Conservation (phyloP, 2,113 vertebrate species). For the Alouatta palliata region DNA sequence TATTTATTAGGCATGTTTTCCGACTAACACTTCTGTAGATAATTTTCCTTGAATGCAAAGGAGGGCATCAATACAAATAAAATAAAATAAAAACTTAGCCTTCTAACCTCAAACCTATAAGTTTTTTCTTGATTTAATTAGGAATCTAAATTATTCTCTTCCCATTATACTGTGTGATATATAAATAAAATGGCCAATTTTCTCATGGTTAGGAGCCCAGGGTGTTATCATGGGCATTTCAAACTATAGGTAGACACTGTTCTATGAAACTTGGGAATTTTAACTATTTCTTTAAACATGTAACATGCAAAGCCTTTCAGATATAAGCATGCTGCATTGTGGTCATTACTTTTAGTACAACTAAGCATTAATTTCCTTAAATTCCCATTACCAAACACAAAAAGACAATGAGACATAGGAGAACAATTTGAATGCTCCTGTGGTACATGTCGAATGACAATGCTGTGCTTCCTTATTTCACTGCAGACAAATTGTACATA, state of each 20-base stretch:
- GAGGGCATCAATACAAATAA: background rate
- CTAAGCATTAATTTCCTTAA: constrained; percentile 67
- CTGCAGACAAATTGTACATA: constrained; percentile 57
- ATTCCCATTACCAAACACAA: constrained; percentile 69
- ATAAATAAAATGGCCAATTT: background rate
- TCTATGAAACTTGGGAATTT: background rate
- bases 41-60: background rate
- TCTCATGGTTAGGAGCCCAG: background rate
- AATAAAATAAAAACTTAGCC: background rate
- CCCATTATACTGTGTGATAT: background rate
- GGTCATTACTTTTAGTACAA: constrained; percentile 60
- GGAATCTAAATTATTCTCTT: background rate
- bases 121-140: background rate
- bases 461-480: constrained; percentile 58
- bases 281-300: constrained; percentile 25
- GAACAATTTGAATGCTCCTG: constrained; percentile 58
- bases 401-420: constrained; percentile 64
- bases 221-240: background rate
- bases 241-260: background rate
- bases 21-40: background rate
- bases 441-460: constrained; percentile 38
- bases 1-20: background rate
- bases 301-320: constrained; percentile 26
- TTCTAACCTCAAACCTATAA: background rate
- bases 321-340: background rate